Percentiles rank a stretch among this genome's conserved stretches.
Conservation (phyloP, 2,888 invertebrate species). For the Parthenolecanium corni region DNA sequence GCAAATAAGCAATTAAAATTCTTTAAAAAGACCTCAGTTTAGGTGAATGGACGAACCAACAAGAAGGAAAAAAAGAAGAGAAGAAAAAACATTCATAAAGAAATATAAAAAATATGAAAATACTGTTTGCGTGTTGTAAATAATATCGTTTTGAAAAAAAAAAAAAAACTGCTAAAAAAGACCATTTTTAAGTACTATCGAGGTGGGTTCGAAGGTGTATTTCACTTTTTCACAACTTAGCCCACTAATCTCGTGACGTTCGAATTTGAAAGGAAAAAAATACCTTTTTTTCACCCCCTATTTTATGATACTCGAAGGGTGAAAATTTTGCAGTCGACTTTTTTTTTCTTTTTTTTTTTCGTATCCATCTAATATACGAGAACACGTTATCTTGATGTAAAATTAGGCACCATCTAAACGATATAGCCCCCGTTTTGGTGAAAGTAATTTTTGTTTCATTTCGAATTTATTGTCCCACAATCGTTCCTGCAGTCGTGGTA, state of each 20-base stretch:
- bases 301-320: conserved; percentile 4
- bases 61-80: not conserved
- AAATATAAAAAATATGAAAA: conserved; percentile 8
- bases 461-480: not conserved
- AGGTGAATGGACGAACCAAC: conserved; percentile 4
- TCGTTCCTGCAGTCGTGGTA: not conserved
- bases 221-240: conserved; percentile 23
- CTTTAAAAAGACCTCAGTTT: not conserved
- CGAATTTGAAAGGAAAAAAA: conserved; percentile 17
- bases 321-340: conserved; percentile 23
- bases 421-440: conserved; percentile 5
- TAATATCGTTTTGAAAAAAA: conserved; percentile 22
- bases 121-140: conserved; percentile 24
- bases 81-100: not conserved
- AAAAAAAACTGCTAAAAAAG: not conserved
- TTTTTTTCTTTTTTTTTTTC: conserved; percentile 9
- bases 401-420: conserved; percentile 23
- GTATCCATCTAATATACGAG: no score
- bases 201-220: conserved; percentile 17
- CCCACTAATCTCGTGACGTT: conserved; percentile 23
- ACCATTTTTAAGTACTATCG: not conserved
- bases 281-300: no score
- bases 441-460: not conserved
- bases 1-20: conserved; percentile 28
- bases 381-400: conserved; percentile 21